phyloP scores from a whole-genome alignment of 2,113 vertebrate genomes.

The Orientallactaga bullata region DNA sequence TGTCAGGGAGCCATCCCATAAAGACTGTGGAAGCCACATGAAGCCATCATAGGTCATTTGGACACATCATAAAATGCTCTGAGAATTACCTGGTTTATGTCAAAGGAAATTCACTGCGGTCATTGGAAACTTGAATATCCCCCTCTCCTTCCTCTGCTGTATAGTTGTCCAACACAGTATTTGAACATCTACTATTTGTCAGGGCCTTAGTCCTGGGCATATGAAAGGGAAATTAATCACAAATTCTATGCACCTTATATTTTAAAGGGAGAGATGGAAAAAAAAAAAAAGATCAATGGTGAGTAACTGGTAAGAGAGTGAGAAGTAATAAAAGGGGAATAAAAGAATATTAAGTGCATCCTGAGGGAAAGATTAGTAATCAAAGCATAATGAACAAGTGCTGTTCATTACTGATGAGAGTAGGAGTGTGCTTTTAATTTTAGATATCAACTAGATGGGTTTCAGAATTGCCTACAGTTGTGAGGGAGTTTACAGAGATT shows the following conservation, averaged over 20 bases:
- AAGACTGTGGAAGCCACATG: background rate
- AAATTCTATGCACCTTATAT: background rate
- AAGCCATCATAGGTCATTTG: background rate
- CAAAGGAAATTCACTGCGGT: background rate
- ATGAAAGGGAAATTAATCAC: background rate
- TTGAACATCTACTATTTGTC: background rate
- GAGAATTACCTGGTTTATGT: background rate
- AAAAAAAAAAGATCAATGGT: background rate
- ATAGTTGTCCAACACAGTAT: background rate
- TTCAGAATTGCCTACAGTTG: background rate
- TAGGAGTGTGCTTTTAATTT: background rate
- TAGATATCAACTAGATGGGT: background rate
- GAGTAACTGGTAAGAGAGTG: background rate
- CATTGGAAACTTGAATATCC: background rate
- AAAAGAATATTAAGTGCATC: background rate
- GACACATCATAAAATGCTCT: background rate
- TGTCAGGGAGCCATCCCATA: background rate
- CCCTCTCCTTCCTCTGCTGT: rapidly evolving
- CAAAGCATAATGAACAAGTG: background rate
- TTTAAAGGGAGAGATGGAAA: background rate
- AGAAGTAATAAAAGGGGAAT: background rate
- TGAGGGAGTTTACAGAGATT: background rate
- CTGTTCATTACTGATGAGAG: background rate
- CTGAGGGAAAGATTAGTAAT: background rate
- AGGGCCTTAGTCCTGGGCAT: background rate